Conservation (phyloP, 2,113 vertebrate genomes). For the Meriones unguiculatus region DNA sequence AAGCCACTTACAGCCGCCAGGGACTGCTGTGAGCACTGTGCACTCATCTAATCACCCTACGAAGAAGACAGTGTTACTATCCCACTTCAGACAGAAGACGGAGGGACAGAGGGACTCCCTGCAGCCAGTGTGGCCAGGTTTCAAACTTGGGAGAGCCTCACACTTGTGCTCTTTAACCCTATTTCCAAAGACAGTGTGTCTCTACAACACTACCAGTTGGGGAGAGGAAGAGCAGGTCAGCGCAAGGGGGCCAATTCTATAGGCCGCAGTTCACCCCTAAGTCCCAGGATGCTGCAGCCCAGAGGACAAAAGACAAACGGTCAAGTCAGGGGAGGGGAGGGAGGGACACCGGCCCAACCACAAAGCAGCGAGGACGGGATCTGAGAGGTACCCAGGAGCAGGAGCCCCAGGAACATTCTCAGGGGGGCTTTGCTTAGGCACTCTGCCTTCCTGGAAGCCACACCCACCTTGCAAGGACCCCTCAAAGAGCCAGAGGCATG, state of each 20-base stretch:
- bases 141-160: background rate
- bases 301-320: background rate
- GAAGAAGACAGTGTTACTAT: constrained; percentile 76
- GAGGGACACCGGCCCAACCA: background rate
- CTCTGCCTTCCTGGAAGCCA: background rate
- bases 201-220: background rate
- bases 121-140: background rate
- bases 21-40: constrained; percentile 75
- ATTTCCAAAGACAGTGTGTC: background rate
- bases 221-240: background rate
- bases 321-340: background rate
- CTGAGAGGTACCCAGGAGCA: background rate
- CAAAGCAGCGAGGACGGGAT: background rate
- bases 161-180: background rate
- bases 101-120: constrained; percentile 24
- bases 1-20: constrained; percentile 75
- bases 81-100: constrained; percentile 62
- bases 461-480: background rate
- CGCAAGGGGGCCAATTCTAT: background rate
- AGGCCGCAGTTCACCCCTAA: background rate
- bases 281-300: constrained; percentile 35
- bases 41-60: constrained; percentile 77
- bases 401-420: background rate
- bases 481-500: background rate
- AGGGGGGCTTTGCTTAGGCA: background rate